A percentile compares a stretch with the other conserved stretches of the same genome.
These are phyloP conservation scores for Hybognathus amarus DNA, from an alignment of 2,797 vertebrate species.

Conservation along the genomic window DNA sequence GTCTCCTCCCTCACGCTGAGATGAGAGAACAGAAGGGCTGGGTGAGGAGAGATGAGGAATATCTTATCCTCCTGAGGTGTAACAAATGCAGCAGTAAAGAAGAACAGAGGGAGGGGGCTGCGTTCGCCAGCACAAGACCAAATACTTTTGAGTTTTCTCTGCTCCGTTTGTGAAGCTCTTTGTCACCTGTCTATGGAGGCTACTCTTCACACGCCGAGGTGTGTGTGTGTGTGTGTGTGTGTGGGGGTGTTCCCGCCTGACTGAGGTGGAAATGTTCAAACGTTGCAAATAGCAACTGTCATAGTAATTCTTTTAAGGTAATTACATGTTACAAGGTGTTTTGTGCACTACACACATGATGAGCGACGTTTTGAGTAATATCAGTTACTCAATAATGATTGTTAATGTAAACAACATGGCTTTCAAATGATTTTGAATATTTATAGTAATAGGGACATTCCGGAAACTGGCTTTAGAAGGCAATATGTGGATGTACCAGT, in stretches of 20 bases:
- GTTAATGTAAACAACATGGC: background rate
- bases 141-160: conserved; percentile 18
- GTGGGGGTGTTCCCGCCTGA: background rate
- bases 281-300: background rate
- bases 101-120: conserved; percentile 45
- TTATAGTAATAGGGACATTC: too few species aligned
- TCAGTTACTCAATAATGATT: background rate
- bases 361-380: too few species aligned
- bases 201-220: background rate
- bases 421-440: background rate
- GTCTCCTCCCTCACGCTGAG: background rate
- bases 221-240: background rate
- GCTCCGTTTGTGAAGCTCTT: conserved; percentile 53
- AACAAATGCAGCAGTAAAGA: conserved; percentile 73
- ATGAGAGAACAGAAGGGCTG: conserved; percentile 57
- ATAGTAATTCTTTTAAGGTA: background rate
- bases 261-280: background rate
- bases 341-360: background rate
- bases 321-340: background rate
- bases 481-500: background rate
- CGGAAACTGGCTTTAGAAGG: background rate
- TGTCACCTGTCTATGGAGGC: conserved; percentile 39
- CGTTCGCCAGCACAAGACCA: background rate
- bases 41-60: conserved; percentile 79
- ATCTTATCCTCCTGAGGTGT: conserved; percentile 79